phyloP scores from a whole-genome alignment of 2,113 vertebrate genomes.

The Chrysemys picta region DNA sequence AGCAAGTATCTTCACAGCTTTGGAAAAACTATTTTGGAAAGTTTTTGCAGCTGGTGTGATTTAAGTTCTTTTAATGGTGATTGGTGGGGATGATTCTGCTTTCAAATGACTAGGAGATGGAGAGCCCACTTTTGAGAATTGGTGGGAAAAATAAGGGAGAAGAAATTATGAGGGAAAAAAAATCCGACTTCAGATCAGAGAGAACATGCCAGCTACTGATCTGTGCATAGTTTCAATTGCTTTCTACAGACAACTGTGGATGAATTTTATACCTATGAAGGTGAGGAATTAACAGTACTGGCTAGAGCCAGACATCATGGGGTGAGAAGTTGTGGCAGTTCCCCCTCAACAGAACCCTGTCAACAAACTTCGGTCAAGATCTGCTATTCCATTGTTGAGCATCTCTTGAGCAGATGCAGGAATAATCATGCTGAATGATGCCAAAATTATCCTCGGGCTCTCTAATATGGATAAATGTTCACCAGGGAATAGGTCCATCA shows the following conservation, averaged over 20 bases:
- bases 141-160: background rate
- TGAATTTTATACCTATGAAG: background rate
- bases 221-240: fast-evolving
- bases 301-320: fast-evolving
- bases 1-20: background rate
- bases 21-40: background rate
- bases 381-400: background rate
- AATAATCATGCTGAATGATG: background rate
- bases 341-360: fast-evolving
- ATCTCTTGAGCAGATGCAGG: background rate
- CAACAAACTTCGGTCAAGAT: fast-evolving
- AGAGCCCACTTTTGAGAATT: background rate
- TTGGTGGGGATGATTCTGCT: background rate
- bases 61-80: background rate
- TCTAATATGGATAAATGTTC: background rate
- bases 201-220: background rate
- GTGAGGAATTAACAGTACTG: background rate
- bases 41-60: background rate
- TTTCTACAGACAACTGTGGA: background rate
- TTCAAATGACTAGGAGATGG: background rate
- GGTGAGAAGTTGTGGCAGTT: fast-evolving
- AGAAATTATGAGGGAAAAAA: background rate
- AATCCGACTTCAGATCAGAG: background rate
- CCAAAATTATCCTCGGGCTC: constrained; percentile 21
- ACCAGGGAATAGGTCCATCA: constrained; percentile 29